Base-by-base conservation (phyloP, 2,113 vertebrate genomes). In the Emberiza fucata region DNA sequence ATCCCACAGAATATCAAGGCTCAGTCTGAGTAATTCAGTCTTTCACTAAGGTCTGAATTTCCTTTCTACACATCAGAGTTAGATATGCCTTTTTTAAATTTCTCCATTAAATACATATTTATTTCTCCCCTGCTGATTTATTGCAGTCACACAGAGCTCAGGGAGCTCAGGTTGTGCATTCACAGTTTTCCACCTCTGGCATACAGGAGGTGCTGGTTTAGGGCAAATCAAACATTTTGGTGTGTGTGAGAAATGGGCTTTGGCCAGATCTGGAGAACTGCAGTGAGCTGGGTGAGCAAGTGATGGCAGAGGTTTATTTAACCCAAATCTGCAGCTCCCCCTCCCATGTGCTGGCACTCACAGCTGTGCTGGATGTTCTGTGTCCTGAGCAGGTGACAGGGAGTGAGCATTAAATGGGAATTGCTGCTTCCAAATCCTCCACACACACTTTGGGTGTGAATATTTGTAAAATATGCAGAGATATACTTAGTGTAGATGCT, bases 401-500 rank as follows among this genome's bases (percentile, higher is more conserved):
- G 57, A 44, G 3, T 35, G 17, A 31, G 47, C 24, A 21, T 42
- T 5, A 73, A 82, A 66, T 33, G 35, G 39, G 65, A 70, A 73
- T 44, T 4, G 16, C 16, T 44, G 3, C 13, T 50, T 64, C 25
- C 5, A 42, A 31, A 44, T 31, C 17, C 6, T 37, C 31, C 29
- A 5, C 1, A 1, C 25, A 7, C 21, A 5, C 22, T 24, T 3
- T 59, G 9, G 59, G 20, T 45, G 8, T 19, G 13, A 15, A 0
- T 23, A 1, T 66, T 4, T 28, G 18, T 23, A 11, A 33, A 31
- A 21, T 6, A 4, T 8, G 6, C 33, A 77, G 20, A 72, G 16
- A 14, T 6, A 2, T 3, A 3, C 22, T n/a, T n/a, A n/a, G n/a
- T n/a, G n/a, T n/a, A n/a, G n/a, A 19, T 2, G 3, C 11, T 20